Conservation (phyloP, 2,797 vertebrate species). For the Avahi laniger region DNA sequence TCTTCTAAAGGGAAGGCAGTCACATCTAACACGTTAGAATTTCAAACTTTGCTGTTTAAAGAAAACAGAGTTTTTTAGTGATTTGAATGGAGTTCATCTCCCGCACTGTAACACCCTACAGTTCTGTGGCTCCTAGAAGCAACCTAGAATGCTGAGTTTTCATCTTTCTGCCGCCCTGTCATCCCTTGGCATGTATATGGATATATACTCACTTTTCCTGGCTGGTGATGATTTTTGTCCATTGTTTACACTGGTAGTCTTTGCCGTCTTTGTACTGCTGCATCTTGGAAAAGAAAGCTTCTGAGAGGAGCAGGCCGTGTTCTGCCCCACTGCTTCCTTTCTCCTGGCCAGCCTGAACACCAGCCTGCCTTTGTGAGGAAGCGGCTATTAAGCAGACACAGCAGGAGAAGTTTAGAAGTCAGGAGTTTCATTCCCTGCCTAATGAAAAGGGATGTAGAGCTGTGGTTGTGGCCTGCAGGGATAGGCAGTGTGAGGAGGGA, state of each 20-base stretch:
- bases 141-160: not conserved
- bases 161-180: not conserved
- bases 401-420: constrained; percentile 59
- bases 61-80: not conserved
- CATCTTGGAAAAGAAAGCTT: constrained; percentile 9
- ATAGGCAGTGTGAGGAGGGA: constrained; percentile 1
- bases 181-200: not conserved
- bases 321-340: constrained; percentile 60
- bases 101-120: not conserved
- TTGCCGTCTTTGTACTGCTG: not conserved
- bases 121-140: not conserved
- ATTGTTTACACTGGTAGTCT: not conserved
- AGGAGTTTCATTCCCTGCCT: constrained; percentile 60
- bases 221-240: not conserved
- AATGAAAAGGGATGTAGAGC: constrained; percentile 67
- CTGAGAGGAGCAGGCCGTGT: constrained; percentile 29
- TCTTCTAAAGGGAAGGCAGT: not conserved
- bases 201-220: not conserved
- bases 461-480: constrained; percentile 41
- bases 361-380: constrained; percentile 52
- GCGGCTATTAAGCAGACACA: constrained; percentile 59
- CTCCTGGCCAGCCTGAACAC: not conserved
- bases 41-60: not conserved
- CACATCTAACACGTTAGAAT: not conserved
- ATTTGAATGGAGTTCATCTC: not conserved